Percentiles rank a stretch among this genome's conserved stretches.
These are phyloP conservation scores for Toxostoma redivivum DNA, from an alignment of 2,113 vertebrate genomes.

Conservation along the genomic window DNA sequence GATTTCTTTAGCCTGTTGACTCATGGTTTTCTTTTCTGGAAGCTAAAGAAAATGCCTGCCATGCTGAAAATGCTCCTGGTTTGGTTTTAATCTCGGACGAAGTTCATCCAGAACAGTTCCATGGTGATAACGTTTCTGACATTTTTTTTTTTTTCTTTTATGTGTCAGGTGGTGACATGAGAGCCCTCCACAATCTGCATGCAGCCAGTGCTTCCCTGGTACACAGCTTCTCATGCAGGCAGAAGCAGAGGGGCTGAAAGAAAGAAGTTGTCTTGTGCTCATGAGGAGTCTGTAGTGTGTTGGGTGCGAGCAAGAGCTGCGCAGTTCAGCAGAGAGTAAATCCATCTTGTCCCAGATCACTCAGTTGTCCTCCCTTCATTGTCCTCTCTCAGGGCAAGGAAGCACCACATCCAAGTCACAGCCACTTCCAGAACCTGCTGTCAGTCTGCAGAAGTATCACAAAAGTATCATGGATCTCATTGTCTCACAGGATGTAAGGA, in stretches of 20 bases:
- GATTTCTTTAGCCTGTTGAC: conserved; percentile 49
- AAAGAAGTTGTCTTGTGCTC: neutral
- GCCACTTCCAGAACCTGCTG: neutral
- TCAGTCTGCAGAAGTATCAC: neutral
- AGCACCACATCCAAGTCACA: neutral
- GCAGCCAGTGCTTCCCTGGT: neutral
- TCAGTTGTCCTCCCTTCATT: neutral
- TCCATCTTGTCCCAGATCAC: rapidly evolving
- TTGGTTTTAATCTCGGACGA: neutral
- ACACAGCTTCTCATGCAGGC: rapidly evolving
- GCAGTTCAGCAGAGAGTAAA: neutral
- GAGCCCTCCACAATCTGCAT: rapidly evolving
- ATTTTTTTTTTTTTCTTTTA: conserved; percentile 3
- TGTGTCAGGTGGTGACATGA: neutral
- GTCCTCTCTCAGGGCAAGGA: neutral
- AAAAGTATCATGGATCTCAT: rapidly evolving
- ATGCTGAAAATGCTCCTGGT: conserved; percentile 4
- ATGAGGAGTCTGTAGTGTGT: rapidly evolving
- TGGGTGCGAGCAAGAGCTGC: neutral
- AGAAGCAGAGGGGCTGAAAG: neutral
- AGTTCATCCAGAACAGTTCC: neutral
- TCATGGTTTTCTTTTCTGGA: conserved; percentile 41
- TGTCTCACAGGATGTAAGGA: neutral
- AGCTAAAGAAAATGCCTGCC: neutral
- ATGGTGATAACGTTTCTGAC: neutral